Conservation (phyloP, 2,888 invertebrate genomes). For the Bibio marci region DNA sequence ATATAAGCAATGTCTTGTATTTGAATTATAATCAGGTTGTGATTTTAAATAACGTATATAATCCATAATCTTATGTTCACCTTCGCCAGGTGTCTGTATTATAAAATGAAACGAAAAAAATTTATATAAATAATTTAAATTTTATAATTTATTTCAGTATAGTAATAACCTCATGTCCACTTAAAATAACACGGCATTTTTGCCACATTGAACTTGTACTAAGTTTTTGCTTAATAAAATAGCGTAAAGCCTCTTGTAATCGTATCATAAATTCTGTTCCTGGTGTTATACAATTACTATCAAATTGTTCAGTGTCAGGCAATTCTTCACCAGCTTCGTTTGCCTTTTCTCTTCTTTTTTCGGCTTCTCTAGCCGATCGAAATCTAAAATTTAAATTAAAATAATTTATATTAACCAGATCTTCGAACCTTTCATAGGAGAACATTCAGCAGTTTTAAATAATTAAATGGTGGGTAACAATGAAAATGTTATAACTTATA, state of each 20-base stretch:
- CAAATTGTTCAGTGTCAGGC: constrained; percentile 70
- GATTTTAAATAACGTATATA: constrained; percentile 81
- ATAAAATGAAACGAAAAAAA: no score
- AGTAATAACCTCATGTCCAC: constrained; percentile 87
- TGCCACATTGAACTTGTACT: constrained; percentile 77
- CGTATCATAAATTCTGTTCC: constrained; percentile 88
- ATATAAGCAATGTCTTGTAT: constrained; percentile 91
- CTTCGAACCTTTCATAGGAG: no score
- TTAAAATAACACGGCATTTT: constrained; percentile 67
- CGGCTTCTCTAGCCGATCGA: constrained; percentile 79
- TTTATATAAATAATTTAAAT: no score
- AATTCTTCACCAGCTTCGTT: constrained; percentile 62
- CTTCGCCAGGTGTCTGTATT: constrained; percentile 95
- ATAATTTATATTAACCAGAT: no score
- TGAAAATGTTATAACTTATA: no score
- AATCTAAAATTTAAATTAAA: constrained; percentile 51
- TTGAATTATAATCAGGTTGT: constrained; percentile 68
- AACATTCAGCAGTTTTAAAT: no score
- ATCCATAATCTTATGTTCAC: constrained; percentile 98
- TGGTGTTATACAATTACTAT: constrained; percentile 96
- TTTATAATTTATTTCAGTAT: no score
- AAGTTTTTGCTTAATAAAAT: constrained; percentile 73
- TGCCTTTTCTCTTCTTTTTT: constrained; percentile 59
- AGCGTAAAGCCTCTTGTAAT: constrained; percentile 68
- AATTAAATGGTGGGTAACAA: no score